These are phyloP conservation scores for Pangasius larnaudii DNA, from an alignment of 2,797 vertebrate species.

Conservation along the genomic window DNA sequence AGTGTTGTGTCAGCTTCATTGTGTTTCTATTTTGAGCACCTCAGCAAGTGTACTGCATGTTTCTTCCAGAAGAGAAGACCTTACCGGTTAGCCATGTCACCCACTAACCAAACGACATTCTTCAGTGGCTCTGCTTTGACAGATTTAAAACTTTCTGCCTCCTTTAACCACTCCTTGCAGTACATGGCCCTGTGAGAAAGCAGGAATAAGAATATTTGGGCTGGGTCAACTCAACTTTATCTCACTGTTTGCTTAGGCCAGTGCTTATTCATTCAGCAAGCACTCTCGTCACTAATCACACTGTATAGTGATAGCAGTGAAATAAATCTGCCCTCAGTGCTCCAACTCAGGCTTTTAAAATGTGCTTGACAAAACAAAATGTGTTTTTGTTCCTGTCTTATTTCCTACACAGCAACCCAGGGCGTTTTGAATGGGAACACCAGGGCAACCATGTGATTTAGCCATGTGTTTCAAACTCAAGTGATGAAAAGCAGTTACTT, in stretches of 20 bases:
- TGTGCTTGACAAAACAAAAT: not conserved
- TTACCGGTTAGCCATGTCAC: conserved; percentile 35
- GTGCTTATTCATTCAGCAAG: not conserved
- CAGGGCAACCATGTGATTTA: not conserved
- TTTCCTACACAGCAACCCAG: not conserved
- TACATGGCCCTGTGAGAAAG: conserved; percentile 61
- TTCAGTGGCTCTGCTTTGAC: conserved; percentile 37
- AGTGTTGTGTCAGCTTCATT: not conserved
- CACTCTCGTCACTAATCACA: not conserved
- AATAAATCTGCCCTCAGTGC: too few species aligned
- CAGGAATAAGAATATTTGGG: conserved; percentile 61
- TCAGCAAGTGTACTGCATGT: not conserved
- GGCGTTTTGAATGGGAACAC: not conserved
- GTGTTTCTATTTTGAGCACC: not conserved
- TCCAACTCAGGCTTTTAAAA: not conserved
- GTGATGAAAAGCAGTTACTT: not conserved
- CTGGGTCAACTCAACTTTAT: conserved; percentile 53
- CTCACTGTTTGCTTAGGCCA: conserved; percentile 60
- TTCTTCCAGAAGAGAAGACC: not conserved
- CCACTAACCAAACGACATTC: conserved; percentile 47
- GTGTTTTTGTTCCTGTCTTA: not conserved
- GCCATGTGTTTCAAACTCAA: not conserved
- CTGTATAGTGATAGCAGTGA: not conserved
- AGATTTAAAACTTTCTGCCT: conserved; percentile 34
- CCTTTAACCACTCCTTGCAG: conserved; percentile 69